Conservation (phyloP, 2,888 invertebrate species). For the Mylabris sibirica region DNA sequence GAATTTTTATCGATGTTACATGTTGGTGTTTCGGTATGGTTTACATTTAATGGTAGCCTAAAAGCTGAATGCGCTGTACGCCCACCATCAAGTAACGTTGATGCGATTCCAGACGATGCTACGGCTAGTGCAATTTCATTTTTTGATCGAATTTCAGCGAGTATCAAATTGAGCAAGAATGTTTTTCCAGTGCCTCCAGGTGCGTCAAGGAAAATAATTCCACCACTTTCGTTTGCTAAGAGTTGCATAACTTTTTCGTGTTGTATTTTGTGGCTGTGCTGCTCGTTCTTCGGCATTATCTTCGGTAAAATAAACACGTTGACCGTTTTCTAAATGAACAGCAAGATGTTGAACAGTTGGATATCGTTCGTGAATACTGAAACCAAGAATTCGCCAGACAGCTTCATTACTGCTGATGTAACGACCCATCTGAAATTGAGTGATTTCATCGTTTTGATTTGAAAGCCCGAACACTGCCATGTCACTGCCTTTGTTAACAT, state of each 20-base stretch:
- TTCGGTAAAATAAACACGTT: neutral
- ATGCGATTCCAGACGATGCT: constrained; percentile 59
- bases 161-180: constrained; percentile 54
- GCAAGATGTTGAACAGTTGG: neutral
- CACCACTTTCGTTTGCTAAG: too few species aligned
- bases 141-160: constrained; percentile 50
- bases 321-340: neutral
- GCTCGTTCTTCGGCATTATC: constrained; percentile 30
- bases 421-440: constrained; percentile 39
- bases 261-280: constrained; percentile 43
- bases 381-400: neutral
- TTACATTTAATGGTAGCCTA: constrained; percentile 52
- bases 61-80: constrained; percentile 56
- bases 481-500: constrained; percentile 49
- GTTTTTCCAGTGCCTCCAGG: constrained; percentile 54
- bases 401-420: constrained; percentile 43
- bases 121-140: constrained; percentile 40
- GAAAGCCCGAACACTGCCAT: constrained; percentile 50
- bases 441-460: constrained; percentile 43
- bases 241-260: constrained; percentile 45
- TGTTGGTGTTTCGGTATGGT: constrained; percentile 42
- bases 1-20: constrained; percentile 45
- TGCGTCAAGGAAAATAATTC: constrained; percentile 40
- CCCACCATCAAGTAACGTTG: constrained; percentile 56
- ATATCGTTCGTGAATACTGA: neutral